These are phyloP conservation scores for Heliconius nattereri DNA, from an alignment of 1,140 invertebrate species.

Conservation along the genomic window DNA sequence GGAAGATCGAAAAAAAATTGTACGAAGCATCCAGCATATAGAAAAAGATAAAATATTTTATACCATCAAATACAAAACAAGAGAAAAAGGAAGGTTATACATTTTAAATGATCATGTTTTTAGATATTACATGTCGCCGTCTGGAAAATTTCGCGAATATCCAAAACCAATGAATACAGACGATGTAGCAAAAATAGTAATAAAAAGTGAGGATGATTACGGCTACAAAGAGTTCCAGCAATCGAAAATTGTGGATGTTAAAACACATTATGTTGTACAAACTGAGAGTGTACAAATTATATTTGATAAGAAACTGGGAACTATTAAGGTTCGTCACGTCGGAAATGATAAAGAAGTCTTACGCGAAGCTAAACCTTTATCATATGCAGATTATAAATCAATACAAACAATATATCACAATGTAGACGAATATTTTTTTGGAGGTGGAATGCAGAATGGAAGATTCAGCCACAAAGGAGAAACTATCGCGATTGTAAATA, in stretches of 20 bases:
- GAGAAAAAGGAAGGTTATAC: conserved; percentile 56
- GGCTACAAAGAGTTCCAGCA: conserved; percentile 53
- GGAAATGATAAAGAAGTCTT: conserved; percentile 59
- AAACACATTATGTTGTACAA: conserved; percentile 52
- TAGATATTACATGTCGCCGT: conserved; percentile 67
- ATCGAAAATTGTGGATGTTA: conserved; percentile 48
- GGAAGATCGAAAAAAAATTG: conserved; percentile 24
- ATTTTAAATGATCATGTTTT: conserved; percentile 69
- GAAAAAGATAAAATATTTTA: conserved; percentile 53
- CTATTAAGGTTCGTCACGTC: conserved; percentile 56
- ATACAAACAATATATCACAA: conserved; percentile 57
- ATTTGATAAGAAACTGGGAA: conserved; percentile 62
- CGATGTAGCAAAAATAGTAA: conserved; percentile 63
- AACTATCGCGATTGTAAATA: conserved; percentile 65
- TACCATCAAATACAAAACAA: conserved; percentile 54
- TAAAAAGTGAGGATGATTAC: conserved; percentile 57
- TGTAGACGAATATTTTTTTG: conserved; percentile 66
- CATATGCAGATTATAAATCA: conserved; percentile 46
- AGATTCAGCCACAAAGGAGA: conserved; percentile 69
- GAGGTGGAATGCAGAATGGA: conserved; percentile 75
- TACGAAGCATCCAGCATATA: conserved; percentile 51
- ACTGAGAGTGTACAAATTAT: conserved; percentile 59
- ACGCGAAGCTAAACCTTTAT: conserved; percentile 53
- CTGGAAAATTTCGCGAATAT: conserved; percentile 58
- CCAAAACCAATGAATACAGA: conserved; percentile 58